Base-by-base conservation (phyloP, 37 sponge, comb jelly and placozoan species). In the Geodia barretti region DNA sequence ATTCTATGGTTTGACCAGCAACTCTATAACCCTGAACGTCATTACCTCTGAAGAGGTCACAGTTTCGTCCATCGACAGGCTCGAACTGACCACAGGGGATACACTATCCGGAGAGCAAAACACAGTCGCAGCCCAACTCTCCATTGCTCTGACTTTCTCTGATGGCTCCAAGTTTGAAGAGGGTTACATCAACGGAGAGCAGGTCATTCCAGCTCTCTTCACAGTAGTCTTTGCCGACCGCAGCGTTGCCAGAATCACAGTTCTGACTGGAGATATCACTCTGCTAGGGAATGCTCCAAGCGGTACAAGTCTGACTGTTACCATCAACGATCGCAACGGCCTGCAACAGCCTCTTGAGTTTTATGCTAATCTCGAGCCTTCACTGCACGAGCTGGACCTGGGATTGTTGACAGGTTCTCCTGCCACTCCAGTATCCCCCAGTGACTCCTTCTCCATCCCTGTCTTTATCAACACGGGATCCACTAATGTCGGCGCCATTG, bases 341-440 rank as follows among this genome's bases (percentile, higher is more conserved):
- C 29, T 68, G 20, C 65, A 62, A 30, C 29, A 34, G 26, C 70
- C 60, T 21, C 21, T 81, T 4, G 17, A 43, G 0, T 82, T 86
- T 31, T 86, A 83, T 62, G 60, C 82, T 39, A 92, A 92, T 32
- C 81, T 87, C 20, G 60, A 81, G 32, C 81, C 92, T 30, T 64
- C 59, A 2, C 58, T 41, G 5, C 74, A 77, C 17, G 88, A 87
- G 33, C 7, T 92, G 1, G 92, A 92, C 39, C 73, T 92, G 61
- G 92, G 92, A 25, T 11, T 8, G 19, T 38, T 47, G 1, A 26
- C 14, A 4, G 78, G 68, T 9, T 60, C 42, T 2, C 84, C 88
- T 1, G 58, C 84, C 40, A 42, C 64, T 62, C 79, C 80, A 9
- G 67, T 80, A 34, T 19, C 26, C 0, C 20, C 20, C 26, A 81